A percentile compares a stretch with the other conserved stretches of the same genome.
Conservation (phyloP, 2,113 vertebrate species). For the Centropus bengalensis region DNA sequence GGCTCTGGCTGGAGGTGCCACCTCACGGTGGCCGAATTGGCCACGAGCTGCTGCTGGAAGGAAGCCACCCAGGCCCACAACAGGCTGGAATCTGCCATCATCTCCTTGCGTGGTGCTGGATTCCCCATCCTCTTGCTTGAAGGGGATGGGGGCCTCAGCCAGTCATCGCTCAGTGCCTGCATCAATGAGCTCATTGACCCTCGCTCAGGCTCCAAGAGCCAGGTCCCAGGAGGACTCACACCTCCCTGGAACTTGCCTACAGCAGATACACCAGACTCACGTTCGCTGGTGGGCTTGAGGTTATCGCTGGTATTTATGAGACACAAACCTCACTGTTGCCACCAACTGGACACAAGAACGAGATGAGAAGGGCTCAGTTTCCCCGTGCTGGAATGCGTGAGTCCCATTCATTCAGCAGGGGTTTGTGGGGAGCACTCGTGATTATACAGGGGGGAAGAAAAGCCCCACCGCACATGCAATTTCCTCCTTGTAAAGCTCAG, state of each 20-base stretch:
- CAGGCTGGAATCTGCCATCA: not conserved
- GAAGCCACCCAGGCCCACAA: not conserved
- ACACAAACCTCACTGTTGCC: not conserved
- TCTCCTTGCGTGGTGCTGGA: not conserved
- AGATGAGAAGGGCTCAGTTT: not conserved
- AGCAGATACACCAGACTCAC: not conserved
- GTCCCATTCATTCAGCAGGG: not conserved
- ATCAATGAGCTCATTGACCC: not conserved
- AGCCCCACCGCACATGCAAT: constrained; percentile 49
- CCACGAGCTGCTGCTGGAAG: not conserved
- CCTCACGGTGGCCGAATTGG: not conserved
- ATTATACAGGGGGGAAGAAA: constrained; percentile 52
- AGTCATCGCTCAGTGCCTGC: rapidly evolving
- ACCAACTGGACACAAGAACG: not conserved
- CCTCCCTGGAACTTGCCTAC: not conserved
- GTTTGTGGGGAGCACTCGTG: constrained; percentile 36
- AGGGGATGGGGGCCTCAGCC: not conserved
- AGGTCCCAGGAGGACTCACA: rapidly evolving
- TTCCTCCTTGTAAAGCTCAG: constrained; percentile 62
- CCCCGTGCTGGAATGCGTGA: not conserved
- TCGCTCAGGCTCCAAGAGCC: not conserved
- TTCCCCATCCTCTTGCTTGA: not conserved
- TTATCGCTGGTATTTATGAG: not conserved
- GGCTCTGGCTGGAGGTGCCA: not conserved
- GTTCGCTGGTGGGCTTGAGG: not conserved